Percentiles rank a stretch among this genome's conserved stretches.
Evolutionary conservation across 2,888 invertebrate species (phyloP).

Genomic region (Taphrorychus bicolor): DNA sequence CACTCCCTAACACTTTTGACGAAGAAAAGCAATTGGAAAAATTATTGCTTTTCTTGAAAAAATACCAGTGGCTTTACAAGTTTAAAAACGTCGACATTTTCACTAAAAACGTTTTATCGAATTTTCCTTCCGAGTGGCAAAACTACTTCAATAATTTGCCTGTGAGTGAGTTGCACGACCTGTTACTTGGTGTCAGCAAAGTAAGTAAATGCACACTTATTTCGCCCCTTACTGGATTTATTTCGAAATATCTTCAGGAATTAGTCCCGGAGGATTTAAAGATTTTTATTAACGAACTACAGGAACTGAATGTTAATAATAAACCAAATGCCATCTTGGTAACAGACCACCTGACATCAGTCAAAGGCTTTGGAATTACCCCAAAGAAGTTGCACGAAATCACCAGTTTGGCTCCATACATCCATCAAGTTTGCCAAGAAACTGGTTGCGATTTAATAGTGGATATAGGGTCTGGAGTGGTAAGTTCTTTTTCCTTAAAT

Average conservation of each 20-base stretch:
- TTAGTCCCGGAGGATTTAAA: slow-evolving; percentile 58
- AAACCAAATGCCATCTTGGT: not conserved
- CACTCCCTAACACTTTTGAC: slow-evolving; percentile 29
- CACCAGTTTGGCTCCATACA: slow-evolving; percentile 65
- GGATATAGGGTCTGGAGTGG: slow-evolving; percentile 79
- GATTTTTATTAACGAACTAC: slow-evolving; percentile 55
- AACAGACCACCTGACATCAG: not conserved
- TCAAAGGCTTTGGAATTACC: not conserved
- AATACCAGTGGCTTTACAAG: slow-evolving; percentile 70
- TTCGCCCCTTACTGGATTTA: too few relatives aligned
- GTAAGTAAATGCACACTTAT: slow-evolving; percentile 24
- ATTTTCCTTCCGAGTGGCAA: slow-evolving; percentile 65
- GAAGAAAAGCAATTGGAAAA: slow-evolving; percentile 64
- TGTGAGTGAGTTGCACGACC: slow-evolving; percentile 61
- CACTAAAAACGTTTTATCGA: slow-evolving; percentile 62
- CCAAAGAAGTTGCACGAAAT: slow-evolving; percentile 78
- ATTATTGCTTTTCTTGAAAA: slow-evolving; percentile 65
- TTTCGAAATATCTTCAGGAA: slow-evolving; percentile 53
- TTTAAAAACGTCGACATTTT: slow-evolving; percentile 72
- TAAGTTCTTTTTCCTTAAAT: slow-evolving; percentile 53
- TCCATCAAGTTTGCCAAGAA: slow-evolving; percentile 62
- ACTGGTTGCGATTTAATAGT: slow-evolving; percentile 65
- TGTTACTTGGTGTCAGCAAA: slow-evolving; percentile 53
- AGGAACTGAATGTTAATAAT: slow-evolving; percentile 40
- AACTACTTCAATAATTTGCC: slow-evolving; percentile 58